phyloP scores from a whole-genome alignment of 2,797 vertebrate species.

The Cyprinella venusta region DNA sequence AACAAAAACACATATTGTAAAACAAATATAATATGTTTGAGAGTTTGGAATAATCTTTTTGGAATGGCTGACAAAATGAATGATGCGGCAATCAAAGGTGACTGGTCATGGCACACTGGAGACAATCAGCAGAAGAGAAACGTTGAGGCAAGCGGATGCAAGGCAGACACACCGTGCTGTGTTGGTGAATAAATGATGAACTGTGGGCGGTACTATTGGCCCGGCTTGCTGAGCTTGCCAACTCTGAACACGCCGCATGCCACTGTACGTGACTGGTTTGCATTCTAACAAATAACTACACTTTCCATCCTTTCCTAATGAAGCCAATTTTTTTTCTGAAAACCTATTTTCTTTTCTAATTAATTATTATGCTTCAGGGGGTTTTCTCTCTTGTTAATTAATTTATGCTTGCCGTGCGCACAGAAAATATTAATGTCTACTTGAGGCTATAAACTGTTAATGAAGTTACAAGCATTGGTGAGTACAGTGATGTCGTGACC shows the following conservation, averaged over 20 bases:
- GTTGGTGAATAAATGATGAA: conserved; percentile 84
- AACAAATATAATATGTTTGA: not conserved
- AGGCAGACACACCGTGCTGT: conserved; percentile 73
- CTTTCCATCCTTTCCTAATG: not conserved
- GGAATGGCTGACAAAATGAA: conserved; percentile 27
- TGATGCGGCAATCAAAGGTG: conserved; percentile 21
- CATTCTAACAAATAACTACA: conserved; percentile 31
- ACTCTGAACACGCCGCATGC: conserved; percentile 59
- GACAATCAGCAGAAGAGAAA: conserved; percentile 75
- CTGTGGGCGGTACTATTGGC: conserved; percentile 65
- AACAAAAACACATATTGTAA: not conserved
- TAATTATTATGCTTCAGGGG: conserved; percentile 42
- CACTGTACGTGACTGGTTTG: conserved; percentile 39
- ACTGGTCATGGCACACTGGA: conserved; percentile 44
- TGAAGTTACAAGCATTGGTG: not conserved
- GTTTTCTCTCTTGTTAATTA: conserved; percentile 42
- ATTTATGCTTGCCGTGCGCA: conserved; percentile 26
- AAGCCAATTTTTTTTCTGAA: not conserved
- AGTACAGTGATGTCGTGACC: not conserved
- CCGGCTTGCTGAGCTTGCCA: conserved; percentile 76
- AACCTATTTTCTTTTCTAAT: conserved; percentile 45
- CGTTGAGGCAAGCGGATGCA: conserved; percentile 74
- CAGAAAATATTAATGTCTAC: conserved; percentile 19
- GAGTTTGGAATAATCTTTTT: not conserved
- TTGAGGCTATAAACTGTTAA: not conserved